Base-by-base conservation (phyloP, 1,140 invertebrate genomes). In the Belonocnema kinseyi region DNA sequence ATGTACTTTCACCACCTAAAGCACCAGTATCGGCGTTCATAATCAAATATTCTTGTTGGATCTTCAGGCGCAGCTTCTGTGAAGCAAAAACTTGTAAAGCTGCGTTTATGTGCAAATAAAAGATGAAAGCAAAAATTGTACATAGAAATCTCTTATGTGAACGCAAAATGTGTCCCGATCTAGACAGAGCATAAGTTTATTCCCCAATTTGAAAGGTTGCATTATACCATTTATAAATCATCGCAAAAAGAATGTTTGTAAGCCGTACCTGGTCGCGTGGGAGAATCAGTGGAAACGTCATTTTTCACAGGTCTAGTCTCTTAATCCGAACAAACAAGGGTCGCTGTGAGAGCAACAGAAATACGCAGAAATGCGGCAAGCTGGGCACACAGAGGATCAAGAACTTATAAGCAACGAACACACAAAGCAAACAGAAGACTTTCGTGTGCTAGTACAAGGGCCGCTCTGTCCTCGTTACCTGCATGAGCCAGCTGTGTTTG, bases 401-500 rank as follows among this genome's bases (percentile, higher is more conserved):
- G 76, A 80, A 80, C 75, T 54, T 73, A 56, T 40, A 77, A 82
- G 82, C 75, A 77, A 61, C 77, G 73, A 51, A 82, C 82, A 81
- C 72, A 82, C 81, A 81, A 85, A 83, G 75, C 76, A 74, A 80
- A 85, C 81, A 79, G 82, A 77, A 77, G 79, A 75, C 53, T 77
- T 76, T 79, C 56, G 71, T 46, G 73, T 52, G 51, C 79, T 72
- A 82, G 80, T 77, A 89, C 84, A 88, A 84, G 83, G 84, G 74
- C 53, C 80, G 73, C 81, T 83, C 84, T 88, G 82, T 87, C 85
- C 86, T 78, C 79, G 77, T 85, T 88, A 87, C 86, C 86, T 86
- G 84, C 51, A 51, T 75, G 72, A 81, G 75, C 70, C 77, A 90
- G 89, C 90, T 91, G 88, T 90, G 86, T 91, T 91, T 91, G 88